Percentiles rank a stretch among this genome's conserved stretches.
Conservation (phyloP, 2,797 vertebrate genomes). For the Esox lucius region DNA sequence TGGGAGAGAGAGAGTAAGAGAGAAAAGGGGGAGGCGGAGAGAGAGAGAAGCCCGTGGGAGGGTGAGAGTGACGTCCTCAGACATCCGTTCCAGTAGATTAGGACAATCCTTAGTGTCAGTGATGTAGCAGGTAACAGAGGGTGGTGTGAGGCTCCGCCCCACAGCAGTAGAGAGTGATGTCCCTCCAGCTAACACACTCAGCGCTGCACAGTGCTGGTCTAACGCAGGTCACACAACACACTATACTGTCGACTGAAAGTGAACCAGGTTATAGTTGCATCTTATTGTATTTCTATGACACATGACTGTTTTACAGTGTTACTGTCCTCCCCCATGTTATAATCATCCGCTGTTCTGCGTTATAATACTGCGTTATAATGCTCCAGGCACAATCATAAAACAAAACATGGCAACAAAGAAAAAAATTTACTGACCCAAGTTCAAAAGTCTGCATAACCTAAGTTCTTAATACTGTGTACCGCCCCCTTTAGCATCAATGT, state of each 20-base stretch:
- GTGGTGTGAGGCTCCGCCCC: conserved; percentile 46
- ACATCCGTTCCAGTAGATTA: conserved; percentile 70
- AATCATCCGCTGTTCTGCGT: no score
- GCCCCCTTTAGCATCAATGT: no score
- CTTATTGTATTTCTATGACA: no score
- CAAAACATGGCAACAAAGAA: no score
- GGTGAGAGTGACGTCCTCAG: conserved; percentile 55
- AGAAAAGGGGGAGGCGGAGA: conserved; percentile 8
- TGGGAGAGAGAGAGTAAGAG: conserved; percentile 3
- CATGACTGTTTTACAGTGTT: no score
- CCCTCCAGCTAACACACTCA: conserved; percentile 7
- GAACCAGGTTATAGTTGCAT: no score
- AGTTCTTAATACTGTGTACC: no score
- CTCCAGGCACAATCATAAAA: no score
- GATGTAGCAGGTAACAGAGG: conserved; percentile 52
- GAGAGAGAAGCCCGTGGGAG: conserved; percentile 29
- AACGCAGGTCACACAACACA: conserved; percentile 6
- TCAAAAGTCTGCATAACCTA: no score
- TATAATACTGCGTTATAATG: no score
- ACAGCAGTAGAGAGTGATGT: not conserved
- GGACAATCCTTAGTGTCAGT: conserved; percentile 47
- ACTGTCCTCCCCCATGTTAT: no score
- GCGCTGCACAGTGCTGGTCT: conserved; percentile 34
- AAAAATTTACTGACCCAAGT: no score
- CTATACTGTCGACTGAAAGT: not conserved